Conservation (phyloP, 2,113 vertebrate genomes). For the Rhegmatorhina hoffmannsi region DNA sequence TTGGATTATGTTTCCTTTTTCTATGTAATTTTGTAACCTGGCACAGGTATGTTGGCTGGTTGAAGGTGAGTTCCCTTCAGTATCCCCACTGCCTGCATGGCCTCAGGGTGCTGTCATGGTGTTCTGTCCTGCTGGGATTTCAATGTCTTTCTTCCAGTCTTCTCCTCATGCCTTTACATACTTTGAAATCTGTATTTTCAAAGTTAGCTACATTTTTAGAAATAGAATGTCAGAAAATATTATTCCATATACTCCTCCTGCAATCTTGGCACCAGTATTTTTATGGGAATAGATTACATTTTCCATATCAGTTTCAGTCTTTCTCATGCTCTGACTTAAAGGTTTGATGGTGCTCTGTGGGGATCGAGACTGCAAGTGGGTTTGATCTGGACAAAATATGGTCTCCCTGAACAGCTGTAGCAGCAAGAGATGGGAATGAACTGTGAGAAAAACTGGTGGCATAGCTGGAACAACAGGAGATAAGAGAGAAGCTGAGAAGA, state of each 20-base stretch:
- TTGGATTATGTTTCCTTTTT: background rate
- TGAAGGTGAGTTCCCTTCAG: background rate
- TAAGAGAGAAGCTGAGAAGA: no score
- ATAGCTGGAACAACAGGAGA: no score
- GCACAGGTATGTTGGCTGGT: background rate
- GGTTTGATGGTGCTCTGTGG: background rate
- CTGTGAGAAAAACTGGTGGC: no score
- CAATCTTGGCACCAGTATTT: background rate
- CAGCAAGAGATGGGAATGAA: no score
- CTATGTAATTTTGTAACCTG: background rate
- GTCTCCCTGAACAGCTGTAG: no score
- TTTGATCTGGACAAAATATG: no score
- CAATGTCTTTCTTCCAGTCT: rapidly evolving
- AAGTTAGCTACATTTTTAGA: background rate
- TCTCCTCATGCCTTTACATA: background rate
- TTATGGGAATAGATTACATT: background rate
- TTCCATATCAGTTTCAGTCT: background rate
- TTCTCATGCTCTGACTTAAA: background rate
- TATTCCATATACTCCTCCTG: background rate
- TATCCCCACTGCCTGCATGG: rapidly evolving
- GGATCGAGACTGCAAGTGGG: no score
- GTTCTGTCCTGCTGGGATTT: background rate
- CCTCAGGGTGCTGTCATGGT: background rate
- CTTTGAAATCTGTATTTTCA: background rate
- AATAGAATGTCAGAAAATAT: background rate